Conservation (phyloP, 2,113 vertebrate species). For the Tautogolabrus adspersus region DNA sequence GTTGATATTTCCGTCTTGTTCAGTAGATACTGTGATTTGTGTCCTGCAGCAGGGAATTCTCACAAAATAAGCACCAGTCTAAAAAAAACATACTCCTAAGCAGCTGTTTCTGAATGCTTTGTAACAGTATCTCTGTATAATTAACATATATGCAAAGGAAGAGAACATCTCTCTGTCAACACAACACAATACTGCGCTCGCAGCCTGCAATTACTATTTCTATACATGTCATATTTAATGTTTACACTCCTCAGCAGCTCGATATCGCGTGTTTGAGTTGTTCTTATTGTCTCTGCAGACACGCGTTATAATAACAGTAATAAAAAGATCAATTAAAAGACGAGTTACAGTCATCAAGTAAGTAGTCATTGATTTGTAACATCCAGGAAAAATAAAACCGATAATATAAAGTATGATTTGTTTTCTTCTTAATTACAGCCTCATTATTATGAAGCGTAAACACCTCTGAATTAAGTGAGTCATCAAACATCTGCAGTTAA, state of each 20-base stretch:
- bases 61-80: too few relatives aligned
- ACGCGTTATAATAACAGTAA: neutral
- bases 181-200: neutral
- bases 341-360: neutral
- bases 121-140: neutral
- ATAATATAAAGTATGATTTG: neutral
- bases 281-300: neutral
- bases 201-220: neutral
- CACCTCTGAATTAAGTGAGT: conserved; percentile 16
- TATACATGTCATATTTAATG: neutral
- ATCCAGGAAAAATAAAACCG: neutral
- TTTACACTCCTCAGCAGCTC: neutral
- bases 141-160: neutral
- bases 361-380: conserved; percentile 2
- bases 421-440: conserved; percentile 6
- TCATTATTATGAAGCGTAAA: conserved; percentile 14
- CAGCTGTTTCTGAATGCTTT: neutral
- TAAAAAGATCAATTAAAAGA: neutral
- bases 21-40: too few relatives aligned
- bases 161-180: neutral
- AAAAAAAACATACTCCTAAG: too few relatives aligned
- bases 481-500: conserved; percentile 29
- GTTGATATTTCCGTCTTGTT: too few relatives aligned
- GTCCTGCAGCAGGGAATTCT: too few relatives aligned
- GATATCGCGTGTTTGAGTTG: neutral